These are phyloP conservation scores for Anas acuta DNA, from an alignment of 2,797 vertebrate genomes.

Conservation along the genomic window DNA sequence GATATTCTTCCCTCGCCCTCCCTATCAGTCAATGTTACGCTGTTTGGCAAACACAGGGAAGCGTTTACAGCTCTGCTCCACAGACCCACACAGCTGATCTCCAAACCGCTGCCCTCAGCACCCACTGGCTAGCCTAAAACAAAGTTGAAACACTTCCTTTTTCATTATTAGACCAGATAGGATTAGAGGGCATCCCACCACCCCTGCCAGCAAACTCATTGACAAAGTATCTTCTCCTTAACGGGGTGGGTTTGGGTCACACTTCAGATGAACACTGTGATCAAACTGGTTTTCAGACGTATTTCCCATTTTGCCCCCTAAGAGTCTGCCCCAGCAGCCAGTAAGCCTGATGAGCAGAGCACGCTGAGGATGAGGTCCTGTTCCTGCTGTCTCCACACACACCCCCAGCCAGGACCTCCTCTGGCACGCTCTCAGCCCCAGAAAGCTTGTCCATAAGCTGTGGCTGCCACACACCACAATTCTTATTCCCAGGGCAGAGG, in stretches of 20 bases:
- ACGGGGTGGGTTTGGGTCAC: accelerated
- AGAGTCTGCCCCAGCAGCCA: accelerated
- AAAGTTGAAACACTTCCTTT: accelerated
- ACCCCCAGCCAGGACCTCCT: neutral
- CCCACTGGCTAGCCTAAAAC: neutral
- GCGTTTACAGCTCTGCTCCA: neutral
- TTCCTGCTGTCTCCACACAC: accelerated
- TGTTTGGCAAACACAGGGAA: neutral
- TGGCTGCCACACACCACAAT: neutral
- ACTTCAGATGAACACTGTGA: neutral
- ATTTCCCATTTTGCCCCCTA: neutral
- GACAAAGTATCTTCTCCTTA: neutral
- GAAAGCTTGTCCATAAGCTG: neutral
- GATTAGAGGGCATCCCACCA: accelerated
- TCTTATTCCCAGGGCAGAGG: neutral
- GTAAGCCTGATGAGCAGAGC: neutral
- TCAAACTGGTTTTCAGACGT: neutral
- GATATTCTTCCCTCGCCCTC: neutral
- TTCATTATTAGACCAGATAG: neutral
- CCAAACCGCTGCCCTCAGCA: neutral
- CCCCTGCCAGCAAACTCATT: neutral
- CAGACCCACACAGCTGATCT: neutral
- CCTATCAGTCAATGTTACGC: neutral
- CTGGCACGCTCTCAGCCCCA: neutral
- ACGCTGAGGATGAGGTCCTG: neutral